phyloP scores from a whole-genome alignment of 2,797 vertebrate species.

The Podarcis lilfordi region DNA sequence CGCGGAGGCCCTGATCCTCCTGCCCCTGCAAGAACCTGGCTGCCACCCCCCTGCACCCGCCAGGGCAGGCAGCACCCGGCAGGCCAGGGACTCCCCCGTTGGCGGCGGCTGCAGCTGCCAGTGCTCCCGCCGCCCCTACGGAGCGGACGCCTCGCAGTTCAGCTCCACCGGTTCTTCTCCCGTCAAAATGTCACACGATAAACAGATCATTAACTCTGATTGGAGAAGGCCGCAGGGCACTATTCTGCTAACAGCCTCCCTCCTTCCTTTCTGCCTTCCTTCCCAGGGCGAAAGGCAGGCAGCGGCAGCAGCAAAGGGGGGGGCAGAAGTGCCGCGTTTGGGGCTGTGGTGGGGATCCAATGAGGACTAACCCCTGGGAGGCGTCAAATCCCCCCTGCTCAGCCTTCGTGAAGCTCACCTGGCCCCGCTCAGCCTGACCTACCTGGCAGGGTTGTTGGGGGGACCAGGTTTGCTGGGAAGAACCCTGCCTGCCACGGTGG shows the following conservation, averaged over 20 bases:
- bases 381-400: no score
- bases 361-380: no score
- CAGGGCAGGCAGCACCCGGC: not conserved
- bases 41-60: not conserved
- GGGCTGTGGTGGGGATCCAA: no score
- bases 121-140: not conserved
- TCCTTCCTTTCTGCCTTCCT: not conserved
- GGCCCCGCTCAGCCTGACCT: no score
- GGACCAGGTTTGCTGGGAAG: no score
- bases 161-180: slow-evolving; percentile 18
- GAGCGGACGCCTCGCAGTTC: not conserved
- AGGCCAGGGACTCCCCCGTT: not conserved
- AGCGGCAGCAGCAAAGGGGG: not conserved
- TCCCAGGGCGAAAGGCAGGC: slow-evolving; percentile 14
- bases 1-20: not conserved
- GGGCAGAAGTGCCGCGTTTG: no score
- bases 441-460: no score
- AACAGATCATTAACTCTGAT: not conserved
- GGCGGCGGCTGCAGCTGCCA: not conserved
- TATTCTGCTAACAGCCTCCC: not conserved
- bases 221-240: slow-evolving; percentile 26
- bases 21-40: not conserved
- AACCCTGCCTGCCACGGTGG: no score
- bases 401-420: no score
- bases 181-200: not conserved